Conservation (phyloP, 2,797 vertebrate species). For the Lacerta agilis region DNA sequence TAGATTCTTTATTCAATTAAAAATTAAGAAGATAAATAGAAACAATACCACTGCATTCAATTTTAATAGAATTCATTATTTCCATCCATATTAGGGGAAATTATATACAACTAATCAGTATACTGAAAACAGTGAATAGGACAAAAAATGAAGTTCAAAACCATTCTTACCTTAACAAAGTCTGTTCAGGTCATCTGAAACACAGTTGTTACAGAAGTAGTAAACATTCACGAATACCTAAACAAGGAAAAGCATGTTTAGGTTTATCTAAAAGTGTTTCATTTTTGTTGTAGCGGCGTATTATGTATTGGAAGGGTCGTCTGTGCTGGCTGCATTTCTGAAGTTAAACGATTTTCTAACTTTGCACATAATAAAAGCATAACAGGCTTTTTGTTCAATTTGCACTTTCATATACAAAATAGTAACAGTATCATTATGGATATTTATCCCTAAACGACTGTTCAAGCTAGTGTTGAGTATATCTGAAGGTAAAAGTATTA, state of each 20-base stretch:
- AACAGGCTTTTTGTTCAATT: background rate
- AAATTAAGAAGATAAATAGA: too few relatives aligned
- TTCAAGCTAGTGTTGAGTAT: background rate
- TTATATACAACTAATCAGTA: background rate
- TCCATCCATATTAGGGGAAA: background rate
- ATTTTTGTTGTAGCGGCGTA: background rate
- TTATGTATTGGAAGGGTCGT: constrained; percentile 37
- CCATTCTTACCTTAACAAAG: constrained; percentile 74
- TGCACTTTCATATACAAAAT: too few relatives aligned
- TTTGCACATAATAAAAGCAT: constrained; percentile 17
- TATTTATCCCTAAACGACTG: background rate
- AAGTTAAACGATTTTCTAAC: constrained; percentile 30
- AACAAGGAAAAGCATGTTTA: constrained; percentile 54
- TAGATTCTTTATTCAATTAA: background rate
- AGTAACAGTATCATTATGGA: background rate
- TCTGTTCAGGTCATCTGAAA: constrained; percentile 59
- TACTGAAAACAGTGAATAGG: background rate
- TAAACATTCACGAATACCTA: constrained; percentile 71
- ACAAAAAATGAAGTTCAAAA: constrained; percentile 9
- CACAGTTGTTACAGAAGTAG: constrained; percentile 56
- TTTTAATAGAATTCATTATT: background rate
- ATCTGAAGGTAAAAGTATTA: background rate
- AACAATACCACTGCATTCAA: background rate
- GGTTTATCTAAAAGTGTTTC: constrained; percentile 23
- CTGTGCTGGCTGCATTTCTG: constrained; percentile 25